Conservation (phyloP, 2,888 invertebrate genomes). For the Quadroppia sp. region DNA sequence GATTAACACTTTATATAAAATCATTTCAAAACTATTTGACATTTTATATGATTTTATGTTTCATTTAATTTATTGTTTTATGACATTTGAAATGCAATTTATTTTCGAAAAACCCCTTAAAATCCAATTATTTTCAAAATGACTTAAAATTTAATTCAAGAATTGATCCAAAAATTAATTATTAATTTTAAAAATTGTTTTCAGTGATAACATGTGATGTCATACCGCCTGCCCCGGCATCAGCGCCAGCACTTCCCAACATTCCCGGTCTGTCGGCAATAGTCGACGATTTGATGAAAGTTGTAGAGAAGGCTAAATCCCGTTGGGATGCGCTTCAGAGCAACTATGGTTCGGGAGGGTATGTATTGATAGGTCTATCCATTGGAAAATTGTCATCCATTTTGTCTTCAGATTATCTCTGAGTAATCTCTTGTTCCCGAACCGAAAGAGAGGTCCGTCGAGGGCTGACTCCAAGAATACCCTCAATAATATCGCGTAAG, state of each 20-base stretch:
- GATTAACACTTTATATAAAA: too few species aligned
- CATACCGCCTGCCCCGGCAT: constrained; percentile 9
- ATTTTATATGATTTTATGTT: background rate
- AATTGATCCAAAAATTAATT: too few species aligned
- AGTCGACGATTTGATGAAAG: constrained; percentile 28
- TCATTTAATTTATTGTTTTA: too few species aligned
- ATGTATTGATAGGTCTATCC: background rate
- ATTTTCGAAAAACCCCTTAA: too few species aligned
- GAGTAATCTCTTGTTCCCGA: constrained; percentile 16
- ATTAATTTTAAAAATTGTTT: background rate
- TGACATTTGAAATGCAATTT: too few species aligned
- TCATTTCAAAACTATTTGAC: background rate
- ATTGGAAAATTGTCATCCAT: background rate
- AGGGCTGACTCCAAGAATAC: background rate
- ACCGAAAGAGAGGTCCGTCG: constrained; percentile 26
- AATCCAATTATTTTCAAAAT: too few species aligned
- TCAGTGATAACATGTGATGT: constrained; percentile 17
- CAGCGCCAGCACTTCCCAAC: constrained; percentile 27
- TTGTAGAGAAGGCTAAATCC: constrained; percentile 10
- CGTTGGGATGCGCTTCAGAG: constrained; percentile 29
- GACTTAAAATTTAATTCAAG: too few species aligned
- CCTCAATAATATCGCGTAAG: background rate
- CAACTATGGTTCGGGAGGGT: background rate
- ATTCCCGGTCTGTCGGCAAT: constrained; percentile 19
- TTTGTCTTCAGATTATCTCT: background rate